Conservation (phyloP, 37 sponge, comb jelly and placozoan genomes). For the Beroe ovata region DNA sequence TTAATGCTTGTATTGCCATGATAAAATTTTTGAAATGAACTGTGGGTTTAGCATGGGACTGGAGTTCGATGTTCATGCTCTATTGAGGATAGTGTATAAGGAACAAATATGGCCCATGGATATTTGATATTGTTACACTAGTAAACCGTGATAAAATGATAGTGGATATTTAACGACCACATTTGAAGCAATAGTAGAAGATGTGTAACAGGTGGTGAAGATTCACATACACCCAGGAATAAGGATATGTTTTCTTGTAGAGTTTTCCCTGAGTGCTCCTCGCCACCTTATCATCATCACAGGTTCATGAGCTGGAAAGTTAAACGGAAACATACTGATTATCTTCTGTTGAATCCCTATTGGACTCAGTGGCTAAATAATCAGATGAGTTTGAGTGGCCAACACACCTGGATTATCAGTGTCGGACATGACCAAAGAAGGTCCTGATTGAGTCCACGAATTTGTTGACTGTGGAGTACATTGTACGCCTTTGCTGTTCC, state of each 20-base stretch:
- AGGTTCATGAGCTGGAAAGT: no score
- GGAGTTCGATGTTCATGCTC: background rate
- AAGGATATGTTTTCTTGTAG: background rate
- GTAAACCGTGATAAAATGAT: background rate
- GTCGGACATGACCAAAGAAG: background rate
- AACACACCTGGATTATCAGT: no score
- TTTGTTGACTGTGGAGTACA: background rate
- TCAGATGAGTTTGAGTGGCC: no score
- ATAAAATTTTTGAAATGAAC: slow-evolving; percentile 2
- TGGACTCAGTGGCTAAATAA: background rate
- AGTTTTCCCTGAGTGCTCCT: slow-evolving; percentile 16
- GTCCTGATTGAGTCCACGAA: slow-evolving; percentile 1
- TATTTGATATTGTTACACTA: background rate
- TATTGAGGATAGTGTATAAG: background rate
- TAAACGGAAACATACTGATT: background rate
- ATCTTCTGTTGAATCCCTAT: background rate
- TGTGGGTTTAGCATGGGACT: slow-evolving; percentile 9
- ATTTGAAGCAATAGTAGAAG: background rate
- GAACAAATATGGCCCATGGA: slow-evolving; percentile 5
- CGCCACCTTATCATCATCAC: background rate
- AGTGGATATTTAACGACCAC: background rate
- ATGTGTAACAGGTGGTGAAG: background rate
- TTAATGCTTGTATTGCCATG: no score
- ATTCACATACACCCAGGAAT: slow-evolving; percentile 38
- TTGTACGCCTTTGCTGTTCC: slow-evolving; percentile 16